Percentiles rank a stretch among this genome's conserved stretches.
These are phyloP conservation scores for Lymantria monacha DNA, from an alignment of 2,888 invertebrate species.

Conservation along the genomic window DNA sequence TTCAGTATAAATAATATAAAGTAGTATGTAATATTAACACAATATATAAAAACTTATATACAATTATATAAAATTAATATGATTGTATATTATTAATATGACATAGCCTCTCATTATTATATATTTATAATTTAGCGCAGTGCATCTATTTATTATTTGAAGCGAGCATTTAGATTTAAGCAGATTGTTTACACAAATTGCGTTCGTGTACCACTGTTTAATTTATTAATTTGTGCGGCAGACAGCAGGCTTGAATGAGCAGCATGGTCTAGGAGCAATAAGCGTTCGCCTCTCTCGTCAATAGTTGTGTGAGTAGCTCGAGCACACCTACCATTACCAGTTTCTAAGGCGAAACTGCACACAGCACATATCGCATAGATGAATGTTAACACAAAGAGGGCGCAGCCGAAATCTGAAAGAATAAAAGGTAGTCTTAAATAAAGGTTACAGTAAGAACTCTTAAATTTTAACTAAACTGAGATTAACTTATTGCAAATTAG, in stretches of 20 bases:
- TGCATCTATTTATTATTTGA: not conserved
- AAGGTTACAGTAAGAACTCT: not conserved
- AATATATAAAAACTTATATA: too few relatives aligned
- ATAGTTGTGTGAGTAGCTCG: constrained; percentile 39
- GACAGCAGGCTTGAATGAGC: constrained; percentile 73
- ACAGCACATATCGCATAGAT: constrained; percentile 75
- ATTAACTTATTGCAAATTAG: too few relatives aligned
- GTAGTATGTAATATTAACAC: too few relatives aligned
- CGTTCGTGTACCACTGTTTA: constrained; percentile 63
- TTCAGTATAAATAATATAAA: too few relatives aligned
- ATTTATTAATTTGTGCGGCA: constrained; percentile 69
- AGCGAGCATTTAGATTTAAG: not conserved
- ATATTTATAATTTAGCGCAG: not conserved
- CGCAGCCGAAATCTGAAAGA: constrained; percentile 65
- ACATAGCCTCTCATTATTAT: too few relatives aligned
- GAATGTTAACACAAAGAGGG: constrained; percentile 64
- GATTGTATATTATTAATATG: too few relatives aligned
- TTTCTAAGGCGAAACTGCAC: constrained; percentile 69
- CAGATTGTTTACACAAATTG: constrained; percentile 60
- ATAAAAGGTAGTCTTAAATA: not conserved
- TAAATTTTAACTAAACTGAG: too few relatives aligned
- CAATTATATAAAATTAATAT: too few relatives aligned
- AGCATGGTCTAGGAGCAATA: constrained; percentile 68
- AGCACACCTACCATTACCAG: constrained; percentile 51
- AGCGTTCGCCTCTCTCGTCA: constrained; percentile 67